These are phyloP conservation scores for Indicator maculatus DNA, from an alignment of 2,113 vertebrate species.

Conservation along the genomic window DNA sequence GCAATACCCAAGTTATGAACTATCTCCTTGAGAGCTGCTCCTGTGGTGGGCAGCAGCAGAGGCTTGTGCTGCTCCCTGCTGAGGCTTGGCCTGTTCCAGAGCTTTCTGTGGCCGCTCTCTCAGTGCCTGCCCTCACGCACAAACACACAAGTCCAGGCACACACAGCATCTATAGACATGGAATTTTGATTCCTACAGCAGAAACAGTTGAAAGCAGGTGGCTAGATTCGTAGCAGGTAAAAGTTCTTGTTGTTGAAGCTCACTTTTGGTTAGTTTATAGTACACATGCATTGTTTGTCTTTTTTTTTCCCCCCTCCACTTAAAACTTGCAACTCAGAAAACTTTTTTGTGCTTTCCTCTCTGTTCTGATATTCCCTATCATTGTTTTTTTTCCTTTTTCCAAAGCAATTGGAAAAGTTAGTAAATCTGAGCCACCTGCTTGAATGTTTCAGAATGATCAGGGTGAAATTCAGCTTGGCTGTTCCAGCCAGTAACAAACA, in stretches of 20 bases:
- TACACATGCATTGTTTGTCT: background rate
- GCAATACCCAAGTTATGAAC: background rate
- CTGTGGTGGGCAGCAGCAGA: too few relatives aligned
- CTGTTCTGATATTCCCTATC: background rate
- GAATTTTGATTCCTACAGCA: too few relatives aligned
- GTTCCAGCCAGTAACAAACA: background rate
- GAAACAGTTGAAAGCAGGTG: background rate
- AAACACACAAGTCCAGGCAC: too few relatives aligned
- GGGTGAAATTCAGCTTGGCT: accelerated
- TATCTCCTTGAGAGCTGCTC: accelerated
- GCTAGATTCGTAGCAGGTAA: background rate
- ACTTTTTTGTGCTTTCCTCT: background rate
- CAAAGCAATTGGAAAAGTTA: background rate
- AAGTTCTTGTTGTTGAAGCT: background rate
- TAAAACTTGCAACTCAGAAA: background rate
- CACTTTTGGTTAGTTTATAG: background rate
- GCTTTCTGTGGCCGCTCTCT: accelerated
- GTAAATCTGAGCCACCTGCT: background rate
- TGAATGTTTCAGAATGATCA: background rate
- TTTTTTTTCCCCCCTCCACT: background rate
- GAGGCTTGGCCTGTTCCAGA: background rate
- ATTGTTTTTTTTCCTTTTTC: background rate
- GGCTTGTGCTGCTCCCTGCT: background rate
- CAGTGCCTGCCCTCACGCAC: too few relatives aligned
- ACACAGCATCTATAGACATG: too few relatives aligned